These are phyloP conservation scores for Siphonodentalium dalli DNA, from an alignment of 2,888 invertebrate genomes.

Conservation along the genomic window DNA sequence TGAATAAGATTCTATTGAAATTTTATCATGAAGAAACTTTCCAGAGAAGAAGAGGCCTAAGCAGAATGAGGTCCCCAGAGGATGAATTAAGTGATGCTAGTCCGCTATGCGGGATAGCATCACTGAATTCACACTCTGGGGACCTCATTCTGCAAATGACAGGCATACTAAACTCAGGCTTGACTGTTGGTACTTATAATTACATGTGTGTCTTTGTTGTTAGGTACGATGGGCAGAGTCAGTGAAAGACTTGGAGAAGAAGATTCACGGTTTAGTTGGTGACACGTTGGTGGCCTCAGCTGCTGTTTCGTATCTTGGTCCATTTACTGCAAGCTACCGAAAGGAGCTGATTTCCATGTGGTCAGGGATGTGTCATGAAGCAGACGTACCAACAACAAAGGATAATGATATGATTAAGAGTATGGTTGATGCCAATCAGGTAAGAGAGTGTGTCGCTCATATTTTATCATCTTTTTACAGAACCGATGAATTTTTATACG, in stretches of 20 bases:
- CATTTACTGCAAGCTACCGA: slow-evolving; percentile 59
- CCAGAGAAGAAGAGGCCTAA: no score
- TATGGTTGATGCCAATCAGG: slow-evolving; percentile 56
- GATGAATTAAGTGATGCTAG: no score
- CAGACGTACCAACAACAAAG: slow-evolving; percentile 51
- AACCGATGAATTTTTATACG: no score
- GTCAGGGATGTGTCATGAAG: slow-evolving; percentile 43
- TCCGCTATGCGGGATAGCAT: no score
- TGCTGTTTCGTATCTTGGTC: slow-evolving; percentile 60
- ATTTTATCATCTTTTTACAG: no score
- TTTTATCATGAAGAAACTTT: no score
- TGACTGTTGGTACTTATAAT: background rate
- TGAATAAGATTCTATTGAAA: no score
- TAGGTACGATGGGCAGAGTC: slow-evolving; percentile 62
- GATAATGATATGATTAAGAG: slow-evolving; percentile 54
- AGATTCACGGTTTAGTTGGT: slow-evolving; percentile 59
- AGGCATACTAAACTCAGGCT: no score
- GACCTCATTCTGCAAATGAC: no score
- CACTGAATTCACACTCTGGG: no score
- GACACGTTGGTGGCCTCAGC: slow-evolving; percentile 61
- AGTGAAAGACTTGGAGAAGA: slow-evolving; percentile 54
- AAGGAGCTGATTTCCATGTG: slow-evolving; percentile 44
- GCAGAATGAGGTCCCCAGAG: no score
- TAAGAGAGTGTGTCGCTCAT: slow-evolving; percentile 21
- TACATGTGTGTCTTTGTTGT: background rate